Conservation (phyloP, 1,140 invertebrate genomes). For the Diorhabda sublineata region DNA sequence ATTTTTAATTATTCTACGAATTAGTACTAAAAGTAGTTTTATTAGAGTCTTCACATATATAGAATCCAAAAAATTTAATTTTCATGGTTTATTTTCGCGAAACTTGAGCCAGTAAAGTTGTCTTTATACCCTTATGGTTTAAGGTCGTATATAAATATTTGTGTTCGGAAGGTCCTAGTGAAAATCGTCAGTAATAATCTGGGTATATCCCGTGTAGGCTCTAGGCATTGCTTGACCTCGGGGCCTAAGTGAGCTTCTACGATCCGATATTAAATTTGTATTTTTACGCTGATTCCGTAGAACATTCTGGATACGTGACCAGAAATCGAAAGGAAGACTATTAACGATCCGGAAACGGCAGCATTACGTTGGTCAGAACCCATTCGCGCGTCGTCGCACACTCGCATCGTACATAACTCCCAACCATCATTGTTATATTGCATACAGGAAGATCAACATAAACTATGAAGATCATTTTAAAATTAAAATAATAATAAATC, state of each 20-base stretch:
- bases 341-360: slow-evolving; percentile 45
- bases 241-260: slow-evolving; percentile 35
- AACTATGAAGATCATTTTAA: too few relatives aligned
- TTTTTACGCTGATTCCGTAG: slow-evolving; percentile 47
- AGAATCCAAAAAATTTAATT: too few relatives aligned
- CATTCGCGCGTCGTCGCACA: slow-evolving; percentile 19
- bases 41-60: too few relatives aligned
- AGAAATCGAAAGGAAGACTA: slow-evolving; percentile 40
- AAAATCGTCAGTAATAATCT: slow-evolving; percentile 42
- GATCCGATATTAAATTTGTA: slow-evolving; percentile 48
- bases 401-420: slow-evolving; percentile 1
- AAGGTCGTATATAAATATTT: slow-evolving; percentile 31
- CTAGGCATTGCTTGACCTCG: slow-evolving; percentile 29
- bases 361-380: slow-evolving; percentile 38
- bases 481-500: too few relatives aligned
- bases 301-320: slow-evolving; percentile 44
- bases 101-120: too few relatives aligned
- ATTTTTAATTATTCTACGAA: too few relatives aligned
- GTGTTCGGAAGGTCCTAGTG: slow-evolving; percentile 27
- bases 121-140: slow-evolving; percentile 13
- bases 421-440: not conserved
- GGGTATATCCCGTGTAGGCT: slow-evolving; percentile 32
- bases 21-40: too few relatives aligned
- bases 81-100: too few relatives aligned
- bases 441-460: too few relatives aligned